Percentiles rank a stretch among this genome's conserved stretches.
Conservation (phyloP, 2,888 invertebrate genomes). For the Drosophila kuntzei region DNA sequence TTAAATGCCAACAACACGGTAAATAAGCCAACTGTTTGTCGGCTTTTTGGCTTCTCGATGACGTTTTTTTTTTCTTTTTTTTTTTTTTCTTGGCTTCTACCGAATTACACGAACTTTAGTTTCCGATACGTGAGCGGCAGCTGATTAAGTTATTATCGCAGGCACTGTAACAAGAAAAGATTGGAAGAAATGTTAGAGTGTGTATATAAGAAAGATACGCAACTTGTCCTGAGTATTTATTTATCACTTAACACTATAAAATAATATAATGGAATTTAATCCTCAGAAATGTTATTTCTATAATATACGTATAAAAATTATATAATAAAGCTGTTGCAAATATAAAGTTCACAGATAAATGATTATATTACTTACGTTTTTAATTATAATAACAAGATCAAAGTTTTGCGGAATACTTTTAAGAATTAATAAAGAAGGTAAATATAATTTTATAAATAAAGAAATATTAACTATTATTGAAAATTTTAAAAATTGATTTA, state of each 20-base stretch:
- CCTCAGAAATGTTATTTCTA: no score
- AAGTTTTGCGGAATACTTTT: no score
- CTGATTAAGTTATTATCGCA: slow-evolving; percentile 49
- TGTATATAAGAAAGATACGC: neutral
- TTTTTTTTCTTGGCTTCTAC: slow-evolving; percentile 36
- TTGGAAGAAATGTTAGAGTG: slow-evolving; percentile 5
- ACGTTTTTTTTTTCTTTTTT: slow-evolving; percentile 26
- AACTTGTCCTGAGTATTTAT: neutral
- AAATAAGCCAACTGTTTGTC: slow-evolving; percentile 59
- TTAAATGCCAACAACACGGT: slow-evolving; percentile 69
- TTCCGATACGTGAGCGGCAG: slow-evolving; percentile 30
- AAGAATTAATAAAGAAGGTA: no score
- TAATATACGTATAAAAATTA: no score
- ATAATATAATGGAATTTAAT: neutral
- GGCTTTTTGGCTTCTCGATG: slow-evolving; percentile 46
- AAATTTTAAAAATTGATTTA: no score
- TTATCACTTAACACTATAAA: no score
- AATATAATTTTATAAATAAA: no score
- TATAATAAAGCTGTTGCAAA: no score
- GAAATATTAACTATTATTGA: no score
- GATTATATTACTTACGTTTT: no score
- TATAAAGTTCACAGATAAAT: no score
- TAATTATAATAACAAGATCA: no score
- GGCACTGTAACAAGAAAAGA: slow-evolving; percentile 42
- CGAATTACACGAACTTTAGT: slow-evolving; percentile 40